These are phyloP conservation scores for Acanthurus tractus DNA, from an alignment of 2,797 vertebrate species.

Conservation along the genomic window DNA sequence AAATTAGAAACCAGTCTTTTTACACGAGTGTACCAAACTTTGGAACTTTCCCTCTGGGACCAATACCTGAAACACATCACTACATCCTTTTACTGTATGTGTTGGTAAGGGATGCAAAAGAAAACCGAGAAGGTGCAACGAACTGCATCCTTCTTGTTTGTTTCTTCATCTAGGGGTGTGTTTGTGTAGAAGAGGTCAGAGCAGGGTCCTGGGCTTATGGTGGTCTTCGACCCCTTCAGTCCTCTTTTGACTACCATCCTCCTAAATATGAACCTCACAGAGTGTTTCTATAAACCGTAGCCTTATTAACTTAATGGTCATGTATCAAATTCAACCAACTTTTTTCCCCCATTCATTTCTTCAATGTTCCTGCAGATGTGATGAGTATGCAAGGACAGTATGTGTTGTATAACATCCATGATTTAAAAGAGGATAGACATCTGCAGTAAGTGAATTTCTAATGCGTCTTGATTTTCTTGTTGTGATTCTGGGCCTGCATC, in stretches of 20 bases:
- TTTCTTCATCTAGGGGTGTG: not conserved
- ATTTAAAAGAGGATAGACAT: conserved; percentile 12
- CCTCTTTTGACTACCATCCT: conserved; percentile 15
- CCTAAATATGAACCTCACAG: conserved; percentile 1
- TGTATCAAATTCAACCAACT: not conserved
- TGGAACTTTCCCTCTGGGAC: not conserved
- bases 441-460: not conserved
- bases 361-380: not conserved
- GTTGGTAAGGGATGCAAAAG: not conserved
- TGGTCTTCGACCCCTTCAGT: conserved; percentile 35
- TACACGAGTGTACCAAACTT: not conserved
- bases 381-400: not conserved
- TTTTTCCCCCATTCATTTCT: not conserved
- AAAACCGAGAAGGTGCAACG: not conserved
- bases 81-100: not conserved
- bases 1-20: not conserved
- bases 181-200: not conserved
- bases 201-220: conserved; percentile 7
- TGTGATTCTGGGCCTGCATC: not conserved
- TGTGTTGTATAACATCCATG: not conserved
- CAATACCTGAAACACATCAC: not conserved
- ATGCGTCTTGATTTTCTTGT: not conserved
- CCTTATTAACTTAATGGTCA: not conserved
- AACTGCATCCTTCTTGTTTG: not conserved
- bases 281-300: not conserved